A percentile compares a stretch with the other conserved stretches of the same genome.
These are phyloP conservation scores for Cryptoblepharus egeriae DNA, from an alignment of 2,797 vertebrate genomes.

Conservation along the genomic window DNA sequence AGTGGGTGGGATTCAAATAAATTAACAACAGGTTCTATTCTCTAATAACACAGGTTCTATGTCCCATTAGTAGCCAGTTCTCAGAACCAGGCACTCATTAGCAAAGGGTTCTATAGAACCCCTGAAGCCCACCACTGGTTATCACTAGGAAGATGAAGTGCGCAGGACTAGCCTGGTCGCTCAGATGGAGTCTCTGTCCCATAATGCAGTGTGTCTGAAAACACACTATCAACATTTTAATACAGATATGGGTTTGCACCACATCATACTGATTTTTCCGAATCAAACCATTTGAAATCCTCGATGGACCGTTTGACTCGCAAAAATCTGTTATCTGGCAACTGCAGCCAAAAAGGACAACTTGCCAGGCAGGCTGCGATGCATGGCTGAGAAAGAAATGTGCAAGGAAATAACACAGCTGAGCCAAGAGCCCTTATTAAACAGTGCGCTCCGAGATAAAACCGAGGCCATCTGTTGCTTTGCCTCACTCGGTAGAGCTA, in stretches of 20 bases:
- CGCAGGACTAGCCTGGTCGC: background rate
- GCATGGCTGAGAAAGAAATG: constrained; percentile 35
- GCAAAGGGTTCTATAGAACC: too few species aligned
- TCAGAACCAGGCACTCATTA: too few species aligned
- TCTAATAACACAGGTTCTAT: too few species aligned
- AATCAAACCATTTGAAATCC: constrained; percentile 2
- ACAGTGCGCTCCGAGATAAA: constrained; percentile 61
- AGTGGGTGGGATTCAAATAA: too few species aligned
- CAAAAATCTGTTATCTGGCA: constrained; percentile 25
- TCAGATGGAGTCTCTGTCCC: background rate
- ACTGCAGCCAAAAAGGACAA: constrained; percentile 38
- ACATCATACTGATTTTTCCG: background rate
- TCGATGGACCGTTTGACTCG: background rate
- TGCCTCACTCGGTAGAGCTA: constrained; percentile 28
- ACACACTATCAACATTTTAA: too few species aligned
- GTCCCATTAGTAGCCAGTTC: too few species aligned
- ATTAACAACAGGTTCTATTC: too few species aligned
- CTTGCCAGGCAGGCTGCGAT: constrained; percentile 15
- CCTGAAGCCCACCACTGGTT: too few species aligned
- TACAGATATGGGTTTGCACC: background rate
- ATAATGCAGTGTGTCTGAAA: background rate
- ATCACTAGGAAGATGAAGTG: background rate
- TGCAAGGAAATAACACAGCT: constrained; percentile 40
- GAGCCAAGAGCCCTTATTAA: constrained; percentile 54
- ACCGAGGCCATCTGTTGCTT: constrained; percentile 47